Conservation (phyloP, 2,113 vertebrate species). For the Naja naja region DNA sequence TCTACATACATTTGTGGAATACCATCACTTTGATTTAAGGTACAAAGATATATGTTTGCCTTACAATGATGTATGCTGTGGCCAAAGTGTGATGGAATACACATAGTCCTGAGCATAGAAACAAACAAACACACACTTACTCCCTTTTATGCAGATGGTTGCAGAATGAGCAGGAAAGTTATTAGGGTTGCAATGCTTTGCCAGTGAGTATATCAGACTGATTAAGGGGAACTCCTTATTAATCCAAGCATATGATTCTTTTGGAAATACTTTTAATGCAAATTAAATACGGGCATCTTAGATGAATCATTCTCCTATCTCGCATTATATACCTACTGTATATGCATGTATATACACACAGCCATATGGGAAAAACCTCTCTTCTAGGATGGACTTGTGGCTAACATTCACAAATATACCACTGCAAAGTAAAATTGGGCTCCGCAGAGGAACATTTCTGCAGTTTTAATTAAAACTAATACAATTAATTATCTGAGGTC, state of each 20-base stretch:
- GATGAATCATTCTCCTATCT: neutral
- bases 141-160: neutral
- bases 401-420: neutral
- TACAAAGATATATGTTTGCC: neutral
- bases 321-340: neutral
- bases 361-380: neutral
- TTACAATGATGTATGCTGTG: neutral
- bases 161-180: neutral
- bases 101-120: neutral
- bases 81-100: neutral
- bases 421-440: neutral
- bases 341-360: neutral
- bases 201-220: neutral
- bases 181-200: neutral
- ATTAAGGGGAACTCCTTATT: neutral
- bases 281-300: neutral
- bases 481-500: neutral
- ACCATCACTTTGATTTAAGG: neutral
- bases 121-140: neutral
- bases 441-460: neutral
- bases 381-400: neutral
- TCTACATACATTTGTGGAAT: neutral
- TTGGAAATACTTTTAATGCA: neutral
- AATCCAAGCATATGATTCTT: neutral
- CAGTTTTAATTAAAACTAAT: slow-evolving; percentile 1